These are phyloP conservation scores for Seriola quinqueradiata DNA, from an alignment of 2,113 vertebrate genomes.

Conservation along the genomic window DNA sequence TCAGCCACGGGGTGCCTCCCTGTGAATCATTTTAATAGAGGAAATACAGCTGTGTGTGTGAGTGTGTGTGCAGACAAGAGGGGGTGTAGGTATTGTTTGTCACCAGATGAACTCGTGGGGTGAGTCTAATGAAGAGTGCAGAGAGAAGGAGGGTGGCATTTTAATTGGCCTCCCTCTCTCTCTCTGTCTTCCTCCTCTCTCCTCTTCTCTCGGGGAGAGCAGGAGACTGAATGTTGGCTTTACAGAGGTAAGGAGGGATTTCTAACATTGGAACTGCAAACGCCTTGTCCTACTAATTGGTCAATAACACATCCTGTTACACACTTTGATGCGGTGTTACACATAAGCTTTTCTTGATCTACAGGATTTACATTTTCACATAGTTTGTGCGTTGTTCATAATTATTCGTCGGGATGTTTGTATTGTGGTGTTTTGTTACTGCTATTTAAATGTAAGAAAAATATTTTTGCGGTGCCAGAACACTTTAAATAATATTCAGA, in stretches of 20 bases:
- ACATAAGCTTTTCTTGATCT: constrained; percentile 23
- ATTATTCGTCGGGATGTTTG: not conserved
- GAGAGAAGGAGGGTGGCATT: constrained; percentile 78
- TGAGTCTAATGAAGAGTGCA: constrained; percentile 81
- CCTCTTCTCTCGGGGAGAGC: constrained; percentile 32
- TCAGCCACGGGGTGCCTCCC: constrained; percentile 72
- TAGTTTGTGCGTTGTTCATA: constrained; percentile 11
- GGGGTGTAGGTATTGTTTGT: constrained; percentile 80
- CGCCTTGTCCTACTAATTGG: constrained; percentile 56
- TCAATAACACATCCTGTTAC: constrained; percentile 46
- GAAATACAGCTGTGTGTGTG: constrained; percentile 70
- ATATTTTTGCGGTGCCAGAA: not conserved
- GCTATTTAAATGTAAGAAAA: not conserved
- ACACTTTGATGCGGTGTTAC: constrained; percentile 32
- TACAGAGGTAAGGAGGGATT: constrained; percentile 57
- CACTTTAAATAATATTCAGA: not conserved
- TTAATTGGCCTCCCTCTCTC: constrained; percentile 77
- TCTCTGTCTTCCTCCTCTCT: constrained; percentile 41
- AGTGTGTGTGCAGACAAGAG: constrained; percentile 50
- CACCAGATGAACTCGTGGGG: constrained; percentile 80
- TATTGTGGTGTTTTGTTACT: not conserved
- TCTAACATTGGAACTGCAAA: constrained; percentile 41
- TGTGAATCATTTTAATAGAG: constrained; percentile 80
- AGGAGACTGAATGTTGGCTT: constrained; percentile 60
- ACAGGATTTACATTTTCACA: constrained; percentile 29